Conservation (phyloP, 2,888 invertebrate species). For the Conchocele bisecta region DNA sequence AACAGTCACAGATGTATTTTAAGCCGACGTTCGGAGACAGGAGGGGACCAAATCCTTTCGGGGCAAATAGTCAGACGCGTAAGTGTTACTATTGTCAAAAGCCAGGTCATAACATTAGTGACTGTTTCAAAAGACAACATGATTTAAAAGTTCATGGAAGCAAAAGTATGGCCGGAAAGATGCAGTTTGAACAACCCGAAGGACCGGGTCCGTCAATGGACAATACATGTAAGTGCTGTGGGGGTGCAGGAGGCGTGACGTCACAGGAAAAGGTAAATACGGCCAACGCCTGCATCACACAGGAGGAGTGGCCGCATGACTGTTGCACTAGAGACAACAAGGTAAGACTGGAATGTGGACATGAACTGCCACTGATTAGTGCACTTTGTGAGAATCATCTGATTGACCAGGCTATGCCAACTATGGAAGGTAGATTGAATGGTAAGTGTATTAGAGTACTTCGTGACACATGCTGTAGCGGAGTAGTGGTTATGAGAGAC, state of each 20-base stretch:
- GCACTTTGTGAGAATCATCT: not conserved
- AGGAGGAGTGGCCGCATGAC: not conserved
- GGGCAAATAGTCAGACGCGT: not conserved
- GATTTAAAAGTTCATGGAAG: not conserved
- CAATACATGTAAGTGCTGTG: no score
- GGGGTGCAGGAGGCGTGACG: no score
- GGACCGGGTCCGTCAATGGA: not conserved
- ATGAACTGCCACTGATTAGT: not conserved
- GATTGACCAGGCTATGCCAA: not conserved
- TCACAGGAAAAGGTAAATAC: not conserved
- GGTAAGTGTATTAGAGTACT: not conserved
- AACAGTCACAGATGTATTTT: no score
- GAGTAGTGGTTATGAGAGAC: not conserved
- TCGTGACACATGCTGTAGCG: not conserved
- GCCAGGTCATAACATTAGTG: not conserved
- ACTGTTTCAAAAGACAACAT: not conserved
- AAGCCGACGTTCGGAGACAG: no score
- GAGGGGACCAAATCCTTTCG: no score
- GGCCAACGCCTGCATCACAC: not conserved
- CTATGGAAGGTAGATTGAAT: not conserved
- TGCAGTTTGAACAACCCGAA: not conserved
- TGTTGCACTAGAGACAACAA: not conserved
- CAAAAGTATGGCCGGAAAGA: not conserved
- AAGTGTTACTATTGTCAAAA: not conserved
- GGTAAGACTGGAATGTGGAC: constrained; percentile 1